Base-by-base conservation (phyloP, 2,797 vertebrate species). In the Todus mexicanus region DNA sequence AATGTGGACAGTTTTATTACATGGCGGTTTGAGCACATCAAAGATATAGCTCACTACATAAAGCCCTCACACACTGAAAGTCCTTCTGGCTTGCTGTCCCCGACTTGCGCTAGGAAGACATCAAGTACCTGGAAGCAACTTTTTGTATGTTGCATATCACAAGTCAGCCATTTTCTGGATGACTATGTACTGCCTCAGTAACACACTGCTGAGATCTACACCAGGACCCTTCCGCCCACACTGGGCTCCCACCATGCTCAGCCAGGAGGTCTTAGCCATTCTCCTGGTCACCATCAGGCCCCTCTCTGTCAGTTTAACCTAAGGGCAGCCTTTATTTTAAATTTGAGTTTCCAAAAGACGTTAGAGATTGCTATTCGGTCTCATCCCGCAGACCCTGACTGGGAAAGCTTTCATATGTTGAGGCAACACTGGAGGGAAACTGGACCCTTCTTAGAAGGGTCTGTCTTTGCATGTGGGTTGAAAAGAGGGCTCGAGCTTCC, bases 1-100 rank as follows among this genome's bases (percentile, higher is more conserved):
- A 84, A 87, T 43, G 48, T 42, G 57, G 91, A 77, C 89, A 83
- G 84, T 71, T 96, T 95, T 93, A 95, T 93, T 87, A 80, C 0
- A 2, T 80, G 71, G 78, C 71, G 64, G 48, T 59, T 42, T 37
- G 16, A 93, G 64, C 69, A 87, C 81, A 90, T 93, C 92, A 84
- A 92, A 95, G 87, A 70, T 40, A 71, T n/a, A n/a, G n/a, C 38
- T 90, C 80, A 51, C 65, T 56, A 16, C 74, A 70, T 63, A 86
- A 93, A 94, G 70, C 61, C 71, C 53, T 90, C 56, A 73, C 11
- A 70, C 21, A 22, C 78, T 12, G 1, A 17, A 90, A 79, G 31
- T 73, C 80, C 63, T 90, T 60, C 84, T 0, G 0, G 21, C 74
- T 92, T 60, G 22, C 75, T 76, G 59, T 90, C 37, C 48, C 54